Conservation (phyloP, 2,888 invertebrate genomes). For the Mesorhabditis spiculigera region DNA sequence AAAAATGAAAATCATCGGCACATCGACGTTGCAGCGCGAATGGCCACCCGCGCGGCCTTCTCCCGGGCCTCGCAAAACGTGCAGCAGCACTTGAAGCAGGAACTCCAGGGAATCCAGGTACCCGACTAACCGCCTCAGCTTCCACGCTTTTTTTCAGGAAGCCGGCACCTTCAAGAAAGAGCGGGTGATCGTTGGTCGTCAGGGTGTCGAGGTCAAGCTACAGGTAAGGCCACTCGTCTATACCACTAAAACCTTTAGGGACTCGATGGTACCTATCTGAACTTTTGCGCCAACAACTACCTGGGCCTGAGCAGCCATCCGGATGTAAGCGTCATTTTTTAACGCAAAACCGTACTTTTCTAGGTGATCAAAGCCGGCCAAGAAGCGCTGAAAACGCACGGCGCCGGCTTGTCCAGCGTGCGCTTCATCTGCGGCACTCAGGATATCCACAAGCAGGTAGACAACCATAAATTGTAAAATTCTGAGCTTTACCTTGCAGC, state of each 20-base stretch:
- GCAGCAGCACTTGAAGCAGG: neutral
- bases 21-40: neutral
- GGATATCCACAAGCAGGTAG: conserved; percentile 64
- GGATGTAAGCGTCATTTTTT: conserved; percentile 59
- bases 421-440: conserved; percentile 89
- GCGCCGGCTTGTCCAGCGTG: conserved; percentile 84
- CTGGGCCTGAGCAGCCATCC: conserved; percentile 76
- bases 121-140: neutral
- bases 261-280: conserved; percentile 67
- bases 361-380: conserved; percentile 72
- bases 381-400: conserved; percentile 73
- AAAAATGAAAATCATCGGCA: no score
- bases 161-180: conserved; percentile 86
- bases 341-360: conserved; percentile 8
- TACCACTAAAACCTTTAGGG: neutral
- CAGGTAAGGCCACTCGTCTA: conserved; percentile 40
- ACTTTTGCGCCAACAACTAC: conserved; percentile 92
- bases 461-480: neutral
- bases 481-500: neutral
- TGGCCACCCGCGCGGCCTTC: neutral
- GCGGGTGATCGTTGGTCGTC: conserved; percentile 76
- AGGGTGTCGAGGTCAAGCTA: conserved; percentile 74
- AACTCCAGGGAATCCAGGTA: neutral
- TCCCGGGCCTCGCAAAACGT: neutral
- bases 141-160: conserved; percentile 55